Percentiles rank a stretch among this genome's conserved stretches.
These are phyloP conservation scores for Matsumurasca onukii DNA, from an alignment of 1,140 invertebrate species.

Conservation along the genomic window DNA sequence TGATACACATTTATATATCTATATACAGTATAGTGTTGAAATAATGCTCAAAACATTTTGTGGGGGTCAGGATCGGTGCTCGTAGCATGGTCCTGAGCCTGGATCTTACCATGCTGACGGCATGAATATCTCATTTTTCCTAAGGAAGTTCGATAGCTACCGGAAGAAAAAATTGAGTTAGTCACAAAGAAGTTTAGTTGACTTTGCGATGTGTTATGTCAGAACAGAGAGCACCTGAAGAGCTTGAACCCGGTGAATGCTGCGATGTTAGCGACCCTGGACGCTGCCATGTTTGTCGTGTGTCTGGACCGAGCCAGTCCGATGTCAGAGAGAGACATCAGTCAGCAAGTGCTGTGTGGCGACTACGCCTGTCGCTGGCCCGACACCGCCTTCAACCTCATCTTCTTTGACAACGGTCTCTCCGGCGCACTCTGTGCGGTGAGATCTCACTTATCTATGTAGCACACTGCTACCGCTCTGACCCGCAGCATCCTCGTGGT, in stretches of 20 bases:
- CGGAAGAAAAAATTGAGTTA: too few species aligned
- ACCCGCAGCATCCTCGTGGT: background rate
- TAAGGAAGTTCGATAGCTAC: too few species aligned
- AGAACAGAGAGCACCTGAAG: slow-evolving; percentile 11
- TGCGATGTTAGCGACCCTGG: slow-evolving; percentile 59
- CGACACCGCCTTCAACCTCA: slow-evolving; percentile 53
- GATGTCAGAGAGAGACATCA: slow-evolving; percentile 47
- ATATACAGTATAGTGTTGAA: too few species aligned
- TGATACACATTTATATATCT: too few species aligned
- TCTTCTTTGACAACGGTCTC: slow-evolving; percentile 55
- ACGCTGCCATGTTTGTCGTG: slow-evolving; percentile 62
- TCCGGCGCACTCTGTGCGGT: slow-evolving; percentile 47
- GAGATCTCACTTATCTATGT: slow-evolving; percentile 16
- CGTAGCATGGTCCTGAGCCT: too few species aligned
- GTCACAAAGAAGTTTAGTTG: too few species aligned
- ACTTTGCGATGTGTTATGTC: slow-evolving; percentile 2
- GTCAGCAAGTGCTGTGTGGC: slow-evolving; percentile 47
- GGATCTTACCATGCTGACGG: too few species aligned
- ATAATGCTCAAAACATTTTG: too few species aligned
- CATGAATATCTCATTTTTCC: too few species aligned
- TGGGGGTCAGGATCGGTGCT: too few species aligned
- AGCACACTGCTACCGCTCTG: background rate
- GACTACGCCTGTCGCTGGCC: slow-evolving; percentile 56
- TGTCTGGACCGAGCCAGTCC: slow-evolving; percentile 55
- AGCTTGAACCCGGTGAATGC: slow-evolving; percentile 57